Percentiles rank a stretch among this genome's conserved stretches.
Conservation (phyloP, 2,113 vertebrate species). For the Scomber scombrus region DNA sequence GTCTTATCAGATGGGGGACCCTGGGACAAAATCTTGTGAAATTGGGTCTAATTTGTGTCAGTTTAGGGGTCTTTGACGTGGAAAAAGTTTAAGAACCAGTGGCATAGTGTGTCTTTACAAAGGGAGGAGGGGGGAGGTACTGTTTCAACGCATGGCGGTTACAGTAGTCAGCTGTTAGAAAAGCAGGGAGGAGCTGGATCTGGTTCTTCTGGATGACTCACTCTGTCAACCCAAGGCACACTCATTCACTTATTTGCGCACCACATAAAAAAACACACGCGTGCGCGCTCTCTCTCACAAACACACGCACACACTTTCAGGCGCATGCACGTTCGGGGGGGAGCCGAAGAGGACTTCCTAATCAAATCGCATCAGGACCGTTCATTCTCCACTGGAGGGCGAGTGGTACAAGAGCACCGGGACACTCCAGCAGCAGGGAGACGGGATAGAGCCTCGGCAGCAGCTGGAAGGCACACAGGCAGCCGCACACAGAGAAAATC, state of each 20-base stretch:
- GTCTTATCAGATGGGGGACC: no score
- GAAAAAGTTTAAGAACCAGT: no score
- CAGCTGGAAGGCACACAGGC: conserved; percentile 55
- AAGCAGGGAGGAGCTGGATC: conserved; percentile 67
- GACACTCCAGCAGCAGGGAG: conserved; percentile 64
- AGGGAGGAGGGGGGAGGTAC: conserved; percentile 17
- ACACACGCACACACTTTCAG: conserved; percentile 20
- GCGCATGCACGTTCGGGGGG: conserved; percentile 47
- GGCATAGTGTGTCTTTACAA: background rate
- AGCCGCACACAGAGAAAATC: conserved; percentile 38
- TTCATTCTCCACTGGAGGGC: conserved; percentile 84
- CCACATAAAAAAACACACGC: background rate
- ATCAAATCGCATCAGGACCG: conserved; percentile 69
- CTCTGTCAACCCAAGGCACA: conserved; percentile 58
- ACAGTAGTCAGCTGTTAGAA: conserved; percentile 76
- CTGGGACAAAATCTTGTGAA: no score
- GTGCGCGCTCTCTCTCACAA: background rate
- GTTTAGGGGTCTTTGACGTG: no score
- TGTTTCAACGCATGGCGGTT: conserved; percentile 66
- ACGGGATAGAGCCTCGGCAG: conserved; percentile 65
- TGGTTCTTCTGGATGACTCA: conserved; percentile 82
- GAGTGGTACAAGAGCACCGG: conserved; percentile 78
- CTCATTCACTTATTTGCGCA: conserved; percentile 50
- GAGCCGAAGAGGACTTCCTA: conserved; percentile 62
- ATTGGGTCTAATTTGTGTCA: no score